phyloP scores from a whole-genome alignment of 1,140 invertebrate species.

The Heliconius hewitsoni region DNA sequence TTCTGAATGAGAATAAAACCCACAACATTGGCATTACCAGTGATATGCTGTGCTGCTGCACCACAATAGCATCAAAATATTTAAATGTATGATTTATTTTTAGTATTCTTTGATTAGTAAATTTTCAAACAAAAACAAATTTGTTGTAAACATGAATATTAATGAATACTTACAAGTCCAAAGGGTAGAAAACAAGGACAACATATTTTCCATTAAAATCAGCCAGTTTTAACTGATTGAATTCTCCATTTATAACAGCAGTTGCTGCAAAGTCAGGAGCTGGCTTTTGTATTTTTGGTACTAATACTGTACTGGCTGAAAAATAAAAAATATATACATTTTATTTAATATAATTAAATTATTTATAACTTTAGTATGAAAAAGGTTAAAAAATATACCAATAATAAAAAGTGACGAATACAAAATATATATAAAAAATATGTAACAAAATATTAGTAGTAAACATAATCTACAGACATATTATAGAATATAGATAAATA shows the following conservation, averaged over 20 bases:
- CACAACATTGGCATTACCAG: too few relatives aligned
- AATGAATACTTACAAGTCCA: conserved; percentile 85
- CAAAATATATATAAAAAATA: background rate
- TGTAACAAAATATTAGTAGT: background rate
- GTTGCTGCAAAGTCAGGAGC: conserved; percentile 94
- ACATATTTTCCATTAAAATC: conserved; percentile 98
- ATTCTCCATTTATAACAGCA: conserved; percentile 94
- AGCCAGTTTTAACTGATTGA: conserved; percentile 92
- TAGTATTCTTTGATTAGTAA: too few relatives aligned
- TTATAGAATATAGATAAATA: conserved; percentile 1
- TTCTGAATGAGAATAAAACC: too few relatives aligned
- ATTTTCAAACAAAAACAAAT: background rate
- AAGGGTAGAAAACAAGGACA: conserved; percentile 94
- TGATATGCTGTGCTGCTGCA: too few relatives aligned
- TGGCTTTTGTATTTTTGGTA: conserved; percentile 86
- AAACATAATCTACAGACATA: background rate
- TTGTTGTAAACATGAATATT: background rate
- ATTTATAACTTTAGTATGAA: too few relatives aligned
- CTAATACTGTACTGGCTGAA: conserved; percentile 59
- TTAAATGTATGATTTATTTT: too few relatives aligned
- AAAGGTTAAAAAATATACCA: too few relatives aligned
- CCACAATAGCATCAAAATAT: too few relatives aligned
- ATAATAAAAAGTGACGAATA: too few relatives aligned
- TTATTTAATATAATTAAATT: background rate
- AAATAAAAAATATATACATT: conserved; percentile 27